Base-by-base conservation (phyloP, 2,888 invertebrate species). In the Criorhina ranunculi region DNA sequence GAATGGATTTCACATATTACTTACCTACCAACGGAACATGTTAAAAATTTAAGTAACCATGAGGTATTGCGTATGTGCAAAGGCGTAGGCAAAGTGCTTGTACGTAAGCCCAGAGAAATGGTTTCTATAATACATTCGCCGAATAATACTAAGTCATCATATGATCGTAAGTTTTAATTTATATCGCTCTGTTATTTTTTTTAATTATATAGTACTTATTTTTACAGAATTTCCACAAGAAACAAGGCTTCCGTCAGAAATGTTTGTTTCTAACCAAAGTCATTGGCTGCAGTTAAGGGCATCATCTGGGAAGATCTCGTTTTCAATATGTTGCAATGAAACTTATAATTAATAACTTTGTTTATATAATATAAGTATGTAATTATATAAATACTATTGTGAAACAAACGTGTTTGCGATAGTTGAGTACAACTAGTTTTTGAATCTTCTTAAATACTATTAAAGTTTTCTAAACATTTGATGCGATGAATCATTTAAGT, bases 261-360 rank as follows among this genome's bases (percentile, higher is more conserved):
- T 97, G 97, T 97, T 97, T 90, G 97, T 97, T 8, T 97, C 97
- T 2, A 97, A 97, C 92, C 97, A 97, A 91, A 96, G 96, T 90
- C 95, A 96, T 89, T 97, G 97, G 97, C 93, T 97, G 8, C 95
- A 96, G 86, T 92, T 97, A 46, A 94, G 96, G 1, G 24, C 53
- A 42, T 8, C 62, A 6, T 40, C 59, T 31, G 33, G 51, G 2
- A 51, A 67, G 19, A 17, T 55, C 17, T 57, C 64, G 8, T 57
- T 66, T 37, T 12, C 35, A n/a, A 7, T 24, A 8, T 64, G 64
- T n/a, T 51, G 15, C 35, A 29, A 24, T n/a, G 31, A 60, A 35
- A 3, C 24, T 24, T 24, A 24, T 24, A 59, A 59, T 9, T 51
- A 40, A 49, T 40, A n/a, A n/a, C n/a, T n/a, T n/a, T n/a, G n/a